These are phyloP conservation scores for Drosophila prolongata DNA, from an alignment of 2,888 invertebrate genomes.

Conservation along the genomic window DNA sequence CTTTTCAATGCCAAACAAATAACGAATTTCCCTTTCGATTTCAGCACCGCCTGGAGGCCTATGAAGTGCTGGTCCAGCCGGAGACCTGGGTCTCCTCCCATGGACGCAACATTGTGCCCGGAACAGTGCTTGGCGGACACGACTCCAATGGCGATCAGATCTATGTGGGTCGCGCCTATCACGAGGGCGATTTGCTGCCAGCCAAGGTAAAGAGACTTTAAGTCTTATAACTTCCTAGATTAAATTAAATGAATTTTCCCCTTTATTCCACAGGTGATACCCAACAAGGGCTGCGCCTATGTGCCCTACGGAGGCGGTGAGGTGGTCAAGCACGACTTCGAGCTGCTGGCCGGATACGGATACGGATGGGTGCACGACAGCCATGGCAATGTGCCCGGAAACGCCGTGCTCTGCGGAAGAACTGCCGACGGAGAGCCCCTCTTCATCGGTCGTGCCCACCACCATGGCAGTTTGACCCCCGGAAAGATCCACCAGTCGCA, in stretches of 20 bases:
- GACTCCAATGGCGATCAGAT: constrained; percentile 83
- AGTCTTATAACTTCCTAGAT: too few species aligned
- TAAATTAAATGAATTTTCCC: background rate
- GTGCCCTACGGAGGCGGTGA: constrained; percentile 86
- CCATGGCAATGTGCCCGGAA: constrained; percentile 85
- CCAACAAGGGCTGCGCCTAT: constrained; percentile 86
- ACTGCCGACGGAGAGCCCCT: constrained; percentile 86
- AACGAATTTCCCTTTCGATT: background rate
- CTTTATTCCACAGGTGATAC: constrained; percentile 84
- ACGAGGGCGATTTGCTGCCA: constrained; percentile 87
- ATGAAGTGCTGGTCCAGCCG: constrained; percentile 84
- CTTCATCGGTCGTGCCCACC: constrained; percentile 86
- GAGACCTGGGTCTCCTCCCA: constrained; percentile 82
- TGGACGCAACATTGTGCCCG: constrained; percentile 83
- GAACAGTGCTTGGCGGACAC: constrained; percentile 82
- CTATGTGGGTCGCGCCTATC: constrained; percentile 85
- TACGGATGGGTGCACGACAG: constrained; percentile 86
- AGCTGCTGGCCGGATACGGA: constrained; percentile 86
- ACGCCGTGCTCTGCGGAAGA: constrained; percentile 85
- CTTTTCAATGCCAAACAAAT: background rate
- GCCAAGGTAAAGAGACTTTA: constrained; percentile 85
- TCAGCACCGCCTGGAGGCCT: constrained; percentile 80
- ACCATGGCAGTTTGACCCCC: constrained; percentile 86
- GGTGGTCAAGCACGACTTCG: constrained; percentile 85
- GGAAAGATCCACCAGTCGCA: constrained; percentile 87